Percentiles rank a stretch among this genome's conserved stretches.
Evolutionary conservation across 2,113 vertebrate genomes (phyloP).

Genomic region (Rattus rattus): DNA sequence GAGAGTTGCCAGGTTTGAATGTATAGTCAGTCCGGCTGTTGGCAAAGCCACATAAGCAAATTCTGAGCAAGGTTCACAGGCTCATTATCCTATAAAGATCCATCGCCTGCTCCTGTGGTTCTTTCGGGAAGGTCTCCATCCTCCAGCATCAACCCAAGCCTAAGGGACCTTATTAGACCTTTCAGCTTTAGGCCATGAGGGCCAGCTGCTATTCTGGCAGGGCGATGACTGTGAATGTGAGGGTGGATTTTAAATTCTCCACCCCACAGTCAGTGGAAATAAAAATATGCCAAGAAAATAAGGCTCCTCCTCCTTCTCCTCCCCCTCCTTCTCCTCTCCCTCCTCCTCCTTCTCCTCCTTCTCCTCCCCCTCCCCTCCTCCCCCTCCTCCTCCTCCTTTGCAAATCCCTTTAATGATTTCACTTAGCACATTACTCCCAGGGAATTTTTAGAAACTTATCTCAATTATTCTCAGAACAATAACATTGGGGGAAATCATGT

Average conservation of each 20-base stretch:
- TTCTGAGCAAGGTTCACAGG: not conserved
- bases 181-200: not conserved
- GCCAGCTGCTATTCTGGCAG: not conserved
- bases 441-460: not conserved
- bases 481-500: not conserved
- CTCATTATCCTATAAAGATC: not conserved
- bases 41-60: not conserved
- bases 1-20: not conserved
- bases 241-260: slow-evolving; percentile 19
- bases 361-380: not conserved
- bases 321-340: no score
- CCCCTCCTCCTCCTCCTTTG: not conserved
- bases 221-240: not conserved
- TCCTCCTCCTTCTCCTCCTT: not conserved
- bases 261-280: not conserved
- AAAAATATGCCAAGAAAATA: not conserved
- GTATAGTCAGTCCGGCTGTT: not conserved
- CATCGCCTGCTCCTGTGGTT: not conserved
- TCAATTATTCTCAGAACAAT: not conserved
- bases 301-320: not conserved
- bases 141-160: not conserved
- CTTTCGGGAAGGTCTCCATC: not conserved
- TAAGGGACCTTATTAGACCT: not conserved
- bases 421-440: not conserved
- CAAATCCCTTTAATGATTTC: not conserved